Percentiles rank a stretch among this genome's conserved stretches.
Conservation (phyloP, 2,113 vertebrate genomes). For the Myotis yumanensis region DNA sequence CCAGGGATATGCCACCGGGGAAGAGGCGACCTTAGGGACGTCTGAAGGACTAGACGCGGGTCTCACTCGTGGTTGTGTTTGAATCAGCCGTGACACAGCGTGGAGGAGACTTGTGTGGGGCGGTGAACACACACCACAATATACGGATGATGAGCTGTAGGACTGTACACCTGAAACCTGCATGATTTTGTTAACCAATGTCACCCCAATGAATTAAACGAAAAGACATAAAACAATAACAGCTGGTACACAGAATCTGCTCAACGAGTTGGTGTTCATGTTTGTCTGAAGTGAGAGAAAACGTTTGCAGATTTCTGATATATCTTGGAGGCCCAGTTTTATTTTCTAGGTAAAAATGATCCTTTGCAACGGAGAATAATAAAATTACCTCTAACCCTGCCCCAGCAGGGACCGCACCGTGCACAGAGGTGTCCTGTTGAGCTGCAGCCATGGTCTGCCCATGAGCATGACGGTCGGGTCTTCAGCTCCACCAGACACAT, state of each 20-base stretch:
- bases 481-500: no score
- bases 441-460: neutral
- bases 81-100: neutral
- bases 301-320: neutral
- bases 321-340: neutral
- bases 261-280: neutral
- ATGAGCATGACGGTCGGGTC: neutral
- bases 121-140: no score
- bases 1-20: neutral
- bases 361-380: neutral
- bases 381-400: neutral
- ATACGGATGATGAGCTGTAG: no score
- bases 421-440: neutral
- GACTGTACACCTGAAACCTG: no score
- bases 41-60: neutral
- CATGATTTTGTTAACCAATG: no score
- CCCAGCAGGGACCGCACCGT: neutral
- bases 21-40: no score
- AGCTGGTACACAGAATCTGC: neutral
- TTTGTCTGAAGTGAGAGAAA: neutral
- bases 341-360: neutral
- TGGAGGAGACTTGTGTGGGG: no score
- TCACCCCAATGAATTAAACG: no score
- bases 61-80: neutral
- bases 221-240: no score